Evolutionary conservation across 1,140 invertebrate species (phyloP).

Genomic region (Macrobrachium nipponense): DNA sequence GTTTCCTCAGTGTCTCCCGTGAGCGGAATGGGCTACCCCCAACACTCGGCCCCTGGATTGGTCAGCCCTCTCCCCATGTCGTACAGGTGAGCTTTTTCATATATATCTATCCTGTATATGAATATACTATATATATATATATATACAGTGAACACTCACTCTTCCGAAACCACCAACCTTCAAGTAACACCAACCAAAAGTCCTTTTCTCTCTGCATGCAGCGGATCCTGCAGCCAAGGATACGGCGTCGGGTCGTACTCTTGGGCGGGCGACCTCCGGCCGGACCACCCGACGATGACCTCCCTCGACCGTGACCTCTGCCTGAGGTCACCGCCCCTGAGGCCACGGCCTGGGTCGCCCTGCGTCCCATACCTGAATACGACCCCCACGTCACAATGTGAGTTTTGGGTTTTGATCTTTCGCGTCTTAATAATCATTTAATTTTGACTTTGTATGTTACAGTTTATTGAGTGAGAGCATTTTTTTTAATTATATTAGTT

Average conservation of each 20-base stretch:
- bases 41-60: slow-evolving; percentile 48
- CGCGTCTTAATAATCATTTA: too few species aligned
- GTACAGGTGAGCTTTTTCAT: slow-evolving; percentile 58
- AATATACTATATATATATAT: too few species aligned
- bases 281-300: slow-evolving; percentile 40
- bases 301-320: slow-evolving; percentile 56
- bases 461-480: too few species aligned
- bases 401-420: slow-evolving; percentile 15
- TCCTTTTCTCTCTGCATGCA: background rate
- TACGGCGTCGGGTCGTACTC: slow-evolving; percentile 60
- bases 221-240: slow-evolving; percentile 56
- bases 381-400: slow-evolving; percentile 35
- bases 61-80: slow-evolving; percentile 58
- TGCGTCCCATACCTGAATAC: slow-evolving; percentile 39
- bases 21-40: slow-evolving; percentile 47
- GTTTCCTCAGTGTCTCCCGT: slow-evolving; percentile 23
- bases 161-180: too few species aligned
- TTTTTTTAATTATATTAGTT: too few species aligned
- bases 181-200: too few species aligned
- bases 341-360: slow-evolving; percentile 50
- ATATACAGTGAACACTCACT: too few species aligned
- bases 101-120: too few species aligned
- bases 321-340: slow-evolving; percentile 56
- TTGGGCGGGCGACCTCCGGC: slow-evolving; percentile 55
- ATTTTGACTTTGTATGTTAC: too few species aligned